phyloP scores from a whole-genome alignment of 2,113 vertebrate genomes.

The Prochilodus magdalenae region DNA sequence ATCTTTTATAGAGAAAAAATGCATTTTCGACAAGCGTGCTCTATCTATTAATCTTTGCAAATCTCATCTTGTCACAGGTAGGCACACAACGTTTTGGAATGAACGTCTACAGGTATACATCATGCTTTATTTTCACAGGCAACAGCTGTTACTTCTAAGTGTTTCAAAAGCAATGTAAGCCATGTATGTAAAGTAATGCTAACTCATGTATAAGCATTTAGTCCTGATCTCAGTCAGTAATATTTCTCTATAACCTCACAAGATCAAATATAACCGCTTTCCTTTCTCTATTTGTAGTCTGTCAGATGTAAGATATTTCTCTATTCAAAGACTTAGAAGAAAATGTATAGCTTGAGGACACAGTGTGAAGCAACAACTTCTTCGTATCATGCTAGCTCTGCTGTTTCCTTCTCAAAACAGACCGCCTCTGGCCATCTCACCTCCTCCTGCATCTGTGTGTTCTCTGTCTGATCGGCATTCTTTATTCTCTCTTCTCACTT shows the following conservation, averaged over 20 bases:
- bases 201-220: no score
- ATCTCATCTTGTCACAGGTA: no score
- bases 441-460: conserved; percentile 56
- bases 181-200: no score
- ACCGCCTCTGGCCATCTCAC: conserved; percentile 72
- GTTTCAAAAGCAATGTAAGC: neutral
- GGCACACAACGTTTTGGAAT: no score
- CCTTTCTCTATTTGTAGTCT: conserved; percentile 40
- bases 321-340: conserved; percentile 54
- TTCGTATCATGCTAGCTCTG: conserved; percentile 60
- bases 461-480: conserved; percentile 34
- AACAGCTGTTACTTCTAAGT: no score
- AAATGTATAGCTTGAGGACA: conserved; percentile 57
- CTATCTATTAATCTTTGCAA: no score
- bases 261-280: neutral
- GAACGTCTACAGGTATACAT: no score
- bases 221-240: neutral
- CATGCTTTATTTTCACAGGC: no score
- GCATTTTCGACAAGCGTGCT: no score
- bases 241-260: neutral
- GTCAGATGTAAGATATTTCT: conserved; percentile 66
- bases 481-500: conserved; percentile 51
- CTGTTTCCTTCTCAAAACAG: conserved; percentile 41
- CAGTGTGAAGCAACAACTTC: conserved; percentile 54
- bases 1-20: no score